phyloP scores from a whole-genome alignment of 2,113 vertebrate species.

The Scytalopus superciliaris region DNA sequence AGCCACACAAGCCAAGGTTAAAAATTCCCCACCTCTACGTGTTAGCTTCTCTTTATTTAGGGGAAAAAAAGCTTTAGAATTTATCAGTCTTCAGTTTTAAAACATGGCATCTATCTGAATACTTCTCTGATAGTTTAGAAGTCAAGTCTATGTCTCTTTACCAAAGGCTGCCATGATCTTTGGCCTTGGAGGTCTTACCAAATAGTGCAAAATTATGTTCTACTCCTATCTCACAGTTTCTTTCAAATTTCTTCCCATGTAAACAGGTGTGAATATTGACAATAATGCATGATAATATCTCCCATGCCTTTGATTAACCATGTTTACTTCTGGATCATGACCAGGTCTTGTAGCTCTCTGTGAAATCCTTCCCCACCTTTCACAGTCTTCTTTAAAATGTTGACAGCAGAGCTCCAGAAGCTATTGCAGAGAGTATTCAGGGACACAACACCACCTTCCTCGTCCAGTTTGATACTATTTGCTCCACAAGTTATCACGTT shows the following conservation, averaged over 20 bases:
- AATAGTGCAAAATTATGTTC: not conserved
- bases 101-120: not conserved
- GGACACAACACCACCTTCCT: not conserved
- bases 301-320: not conserved
- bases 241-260: not conserved
- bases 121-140: not conserved
- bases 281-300: not conserved
- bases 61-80: not conserved
- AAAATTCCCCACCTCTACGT: not conserved
- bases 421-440: not conserved
- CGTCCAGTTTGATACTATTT: not conserved
- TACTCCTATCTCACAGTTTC: not conserved
- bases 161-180: not conserved
- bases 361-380: not conserved
- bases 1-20: not conserved
- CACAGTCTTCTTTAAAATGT: not conserved
- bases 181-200: not conserved
- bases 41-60: not conserved
- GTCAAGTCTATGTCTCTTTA: not conserved
- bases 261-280: not conserved
- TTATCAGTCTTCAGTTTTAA: not conserved
- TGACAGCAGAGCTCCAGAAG: not conserved
- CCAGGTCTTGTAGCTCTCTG: not conserved
- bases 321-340: not conserved
- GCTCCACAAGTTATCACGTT: not conserved